These are phyloP conservation scores for Bungarus multicinctus DNA, from an alignment of 2,113 vertebrate species.

Conservation along the genomic window DNA sequence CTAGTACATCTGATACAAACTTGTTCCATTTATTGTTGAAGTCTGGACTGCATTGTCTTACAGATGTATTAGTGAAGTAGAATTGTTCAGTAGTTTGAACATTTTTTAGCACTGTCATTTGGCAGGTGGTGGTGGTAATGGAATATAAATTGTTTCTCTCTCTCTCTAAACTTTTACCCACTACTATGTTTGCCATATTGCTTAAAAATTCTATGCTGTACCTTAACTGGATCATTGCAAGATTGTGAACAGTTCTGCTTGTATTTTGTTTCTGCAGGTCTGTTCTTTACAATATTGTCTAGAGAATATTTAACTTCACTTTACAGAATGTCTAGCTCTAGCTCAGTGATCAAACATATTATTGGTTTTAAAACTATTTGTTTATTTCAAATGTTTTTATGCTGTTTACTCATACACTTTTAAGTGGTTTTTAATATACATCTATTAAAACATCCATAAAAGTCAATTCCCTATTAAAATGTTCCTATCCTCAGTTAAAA, in stretches of 20 bases:
- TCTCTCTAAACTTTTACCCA: background rate
- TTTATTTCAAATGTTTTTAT: background rate
- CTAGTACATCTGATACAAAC: background rate
- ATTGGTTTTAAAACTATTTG: background rate
- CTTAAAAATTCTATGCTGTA: background rate
- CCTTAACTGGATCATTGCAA: background rate
- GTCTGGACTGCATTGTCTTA: background rate
- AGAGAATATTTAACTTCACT: background rate
- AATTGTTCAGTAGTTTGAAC: background rate
- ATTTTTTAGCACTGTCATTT: background rate
- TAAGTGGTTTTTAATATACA: background rate
- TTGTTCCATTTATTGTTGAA: background rate
- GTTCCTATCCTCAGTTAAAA: background rate
- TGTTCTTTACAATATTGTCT: background rate
- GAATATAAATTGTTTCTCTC: background rate
- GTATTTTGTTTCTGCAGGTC: background rate
- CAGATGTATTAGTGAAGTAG: background rate
- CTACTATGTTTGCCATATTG: background rate
- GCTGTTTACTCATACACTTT: background rate
- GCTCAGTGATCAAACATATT: background rate
- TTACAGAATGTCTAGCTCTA: background rate
- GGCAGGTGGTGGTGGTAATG: background rate
- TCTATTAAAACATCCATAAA: background rate
- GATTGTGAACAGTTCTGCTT: background rate
- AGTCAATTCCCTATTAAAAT: background rate